phyloP scores from a whole-genome alignment of 2,888 invertebrate species.

The Meganola albula region DNA sequence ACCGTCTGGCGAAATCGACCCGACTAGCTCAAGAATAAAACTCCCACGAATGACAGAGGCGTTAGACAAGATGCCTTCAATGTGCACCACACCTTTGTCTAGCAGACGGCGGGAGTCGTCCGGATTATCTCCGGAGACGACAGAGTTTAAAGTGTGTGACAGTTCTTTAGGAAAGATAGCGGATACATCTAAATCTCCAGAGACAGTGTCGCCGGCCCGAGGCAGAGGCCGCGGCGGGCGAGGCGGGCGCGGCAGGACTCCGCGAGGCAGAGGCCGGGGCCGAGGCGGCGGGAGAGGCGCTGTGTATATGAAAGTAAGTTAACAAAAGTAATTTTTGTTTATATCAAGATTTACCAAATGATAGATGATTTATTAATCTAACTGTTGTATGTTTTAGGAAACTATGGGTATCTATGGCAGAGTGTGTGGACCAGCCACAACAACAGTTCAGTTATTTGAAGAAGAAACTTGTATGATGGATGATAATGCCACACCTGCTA shows the following conservation, averaged over 20 bases:
- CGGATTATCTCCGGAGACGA: constrained; percentile 32
- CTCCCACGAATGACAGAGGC: constrained; percentile 70
- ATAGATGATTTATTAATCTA: not conserved
- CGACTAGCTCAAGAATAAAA: constrained; percentile 65
- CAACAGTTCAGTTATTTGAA: constrained; percentile 80
- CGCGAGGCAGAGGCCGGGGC: constrained; percentile 51
- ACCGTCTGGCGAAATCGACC: constrained; percentile 46
- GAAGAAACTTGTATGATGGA: constrained; percentile 88
- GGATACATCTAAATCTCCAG: constrained; percentile 48
- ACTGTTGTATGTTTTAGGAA: constrained; percentile 44
- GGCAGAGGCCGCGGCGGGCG: constrained; percentile 35
- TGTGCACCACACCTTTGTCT: constrained; percentile 53
- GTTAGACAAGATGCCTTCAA: constrained; percentile 57
- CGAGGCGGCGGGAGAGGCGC: constrained; percentile 63
- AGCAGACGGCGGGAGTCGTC: constrained; percentile 48
- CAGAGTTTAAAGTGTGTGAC: constrained; percentile 39
- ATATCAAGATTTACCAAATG: not conserved
- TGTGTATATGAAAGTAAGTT: constrained; percentile 44
- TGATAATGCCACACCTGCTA: constrained; percentile 76
- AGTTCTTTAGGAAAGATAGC: constrained; percentile 32
- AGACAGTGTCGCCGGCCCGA: constrained; percentile 23
- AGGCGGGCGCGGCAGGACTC: constrained; percentile 39
- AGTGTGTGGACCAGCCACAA: constrained; percentile 68
- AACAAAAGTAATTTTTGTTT: constrained; percentile 1
- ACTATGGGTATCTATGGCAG: constrained; percentile 71